phyloP scores from a whole-genome alignment of 2,888 invertebrate genomes.

The Watsonalla binaria region DNA sequence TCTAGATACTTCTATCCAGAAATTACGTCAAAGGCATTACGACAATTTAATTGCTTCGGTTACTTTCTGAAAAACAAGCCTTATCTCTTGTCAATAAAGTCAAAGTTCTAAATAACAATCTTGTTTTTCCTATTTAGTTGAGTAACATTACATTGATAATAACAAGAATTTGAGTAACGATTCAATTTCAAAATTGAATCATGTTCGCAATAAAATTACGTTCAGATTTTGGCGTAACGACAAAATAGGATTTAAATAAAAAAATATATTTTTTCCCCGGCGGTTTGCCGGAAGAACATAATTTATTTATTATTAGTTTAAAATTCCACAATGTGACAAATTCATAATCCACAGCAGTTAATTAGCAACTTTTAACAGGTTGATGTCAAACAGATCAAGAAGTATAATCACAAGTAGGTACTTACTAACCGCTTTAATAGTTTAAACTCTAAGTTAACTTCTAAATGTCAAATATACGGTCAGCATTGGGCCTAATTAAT shows the following conservation, averaged over 20 bases:
- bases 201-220: no score
- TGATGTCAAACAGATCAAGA: conserved; percentile 65
- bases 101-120: no score
- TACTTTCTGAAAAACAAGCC: no score
- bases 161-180: no score
- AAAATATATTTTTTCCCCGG: conserved; percentile 46
- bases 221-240: no score
- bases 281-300: conserved; percentile 52
- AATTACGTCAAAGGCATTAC: no score
- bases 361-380: conserved; percentile 60
- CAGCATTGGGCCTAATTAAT: conserved; percentile 52
- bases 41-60: no score
- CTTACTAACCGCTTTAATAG: conserved; percentile 63
- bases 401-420: conserved; percentile 62
- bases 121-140: no score
- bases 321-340: conserved; percentile 73
- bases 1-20: no score
- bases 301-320: conserved; percentile 69
- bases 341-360: conserved; percentile 68
- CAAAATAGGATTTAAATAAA: conserved; percentile 15
- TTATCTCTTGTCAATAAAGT: no score
- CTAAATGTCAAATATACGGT: conserved; percentile 57
- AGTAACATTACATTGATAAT: no score
- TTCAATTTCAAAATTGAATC: no score
- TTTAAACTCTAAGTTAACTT: conserved; percentile 49